A percentile compares a stretch with the other conserved stretches of the same genome.
Evolutionary conservation across 2,888 invertebrate species (phyloP).

Genomic region (Hirudinaria manillensis): DNA sequence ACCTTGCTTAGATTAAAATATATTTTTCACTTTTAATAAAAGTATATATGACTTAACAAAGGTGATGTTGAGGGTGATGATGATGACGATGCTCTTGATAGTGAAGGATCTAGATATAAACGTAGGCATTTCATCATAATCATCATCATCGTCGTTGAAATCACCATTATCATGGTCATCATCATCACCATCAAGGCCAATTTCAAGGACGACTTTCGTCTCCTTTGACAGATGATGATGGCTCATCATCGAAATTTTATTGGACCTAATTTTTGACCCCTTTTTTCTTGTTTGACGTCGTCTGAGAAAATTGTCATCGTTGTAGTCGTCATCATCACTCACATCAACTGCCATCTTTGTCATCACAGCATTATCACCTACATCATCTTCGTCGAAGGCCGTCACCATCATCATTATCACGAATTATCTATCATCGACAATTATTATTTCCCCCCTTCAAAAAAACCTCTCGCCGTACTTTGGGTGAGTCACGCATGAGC

Average conservation of each 20-base stretch:
- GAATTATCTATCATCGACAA: not conserved
- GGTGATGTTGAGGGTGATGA: not conserved
- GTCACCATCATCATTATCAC: constrained; percentile 17
- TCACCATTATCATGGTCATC: constrained; percentile 29
- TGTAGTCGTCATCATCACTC: constrained; percentile 20
- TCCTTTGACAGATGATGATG: not conserved
- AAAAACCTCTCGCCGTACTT: not conserved
- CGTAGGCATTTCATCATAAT: not conserved
- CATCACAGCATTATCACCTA: constrained; percentile 26
- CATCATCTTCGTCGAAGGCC: constrained; percentile 29
- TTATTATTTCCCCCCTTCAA: no score
- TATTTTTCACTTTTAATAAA: not conserved
- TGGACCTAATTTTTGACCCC: not conserved
- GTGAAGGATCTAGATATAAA: not conserved
- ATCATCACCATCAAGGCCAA: constrained; percentile 25
- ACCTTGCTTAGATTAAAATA: not conserved
- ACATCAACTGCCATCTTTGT: no score
- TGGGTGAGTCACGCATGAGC: no score
- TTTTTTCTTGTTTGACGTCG: not conserved
- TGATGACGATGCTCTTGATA: not conserved
- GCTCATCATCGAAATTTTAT: not conserved
- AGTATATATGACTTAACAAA: not conserved
- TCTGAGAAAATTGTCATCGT: not conserved
- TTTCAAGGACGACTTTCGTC: not conserved
- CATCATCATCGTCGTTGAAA: constrained; percentile 24